These are phyloP conservation scores for Drosophila aff. DNA, from an alignment of 1,140 invertebrate genomes.

Conservation along the genomic window DNA sequence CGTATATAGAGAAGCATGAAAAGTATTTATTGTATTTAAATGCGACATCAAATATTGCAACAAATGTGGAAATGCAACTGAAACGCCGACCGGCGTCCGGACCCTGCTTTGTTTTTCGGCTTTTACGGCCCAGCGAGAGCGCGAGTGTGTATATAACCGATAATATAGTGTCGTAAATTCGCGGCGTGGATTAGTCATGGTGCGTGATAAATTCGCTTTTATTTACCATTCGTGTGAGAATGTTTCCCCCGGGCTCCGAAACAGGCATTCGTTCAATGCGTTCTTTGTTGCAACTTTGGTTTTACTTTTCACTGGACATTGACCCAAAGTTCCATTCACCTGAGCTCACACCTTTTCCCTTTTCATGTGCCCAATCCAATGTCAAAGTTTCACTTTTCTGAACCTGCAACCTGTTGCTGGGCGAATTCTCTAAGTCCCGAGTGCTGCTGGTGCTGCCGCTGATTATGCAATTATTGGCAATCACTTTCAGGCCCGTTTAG, in stretches of 20 bases:
- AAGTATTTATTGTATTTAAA: constrained; percentile 80
- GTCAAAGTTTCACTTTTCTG: constrained; percentile 79
- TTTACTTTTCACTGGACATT: constrained; percentile 64
- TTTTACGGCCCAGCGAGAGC: constrained; percentile 1
- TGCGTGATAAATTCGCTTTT: constrained; percentile 81
- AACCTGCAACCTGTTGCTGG: constrained; percentile 66
- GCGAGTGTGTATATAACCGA: constrained; percentile 60
- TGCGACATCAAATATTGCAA: constrained; percentile 49
- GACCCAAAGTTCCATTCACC: constrained; percentile 52
- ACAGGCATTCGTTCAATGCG: constrained; percentile 50
- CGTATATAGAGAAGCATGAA: constrained; percentile 49
- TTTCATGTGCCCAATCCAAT: constrained; percentile 47
- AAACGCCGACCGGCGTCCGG: constrained; percentile 17
- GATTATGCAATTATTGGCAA: constrained; percentile 83
- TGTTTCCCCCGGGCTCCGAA: constrained; percentile 38
- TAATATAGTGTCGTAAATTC: constrained; percentile 70
- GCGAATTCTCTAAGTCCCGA: constrained; percentile 55
- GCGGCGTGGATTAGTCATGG: constrained; percentile 67
- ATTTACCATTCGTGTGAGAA: constrained; percentile 81
- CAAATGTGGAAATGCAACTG: constrained; percentile 39
- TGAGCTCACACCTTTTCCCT: neutral
- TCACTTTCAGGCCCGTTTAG: constrained; percentile 81
- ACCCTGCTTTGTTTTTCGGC: constrained; percentile 37
- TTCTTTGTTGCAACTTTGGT: constrained; percentile 66
- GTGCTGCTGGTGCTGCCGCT: constrained; percentile 31